Evolutionary conservation across 2,888 invertebrate genomes (phyloP).

Genomic region (Beris morrisii): DNA sequence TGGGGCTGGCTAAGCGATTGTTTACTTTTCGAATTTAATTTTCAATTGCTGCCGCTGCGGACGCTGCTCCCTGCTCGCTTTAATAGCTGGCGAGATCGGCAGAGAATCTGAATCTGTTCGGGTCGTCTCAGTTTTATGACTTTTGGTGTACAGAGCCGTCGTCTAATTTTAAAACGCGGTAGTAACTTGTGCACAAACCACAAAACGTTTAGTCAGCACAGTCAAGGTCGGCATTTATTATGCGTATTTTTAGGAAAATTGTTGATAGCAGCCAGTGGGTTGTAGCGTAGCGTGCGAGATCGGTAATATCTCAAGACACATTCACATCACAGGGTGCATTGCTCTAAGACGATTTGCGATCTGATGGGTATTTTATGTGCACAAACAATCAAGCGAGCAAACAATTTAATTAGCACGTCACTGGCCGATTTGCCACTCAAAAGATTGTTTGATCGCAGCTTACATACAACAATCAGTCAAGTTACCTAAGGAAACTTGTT

Average conservation of each 20-base stretch:
- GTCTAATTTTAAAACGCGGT: slow-evolving; percentile 24
- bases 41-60: not conserved
- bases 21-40: too few relatives aligned
- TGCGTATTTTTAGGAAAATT: slow-evolving; percentile 21
- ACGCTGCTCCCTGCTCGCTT: slow-evolving; percentile 8
- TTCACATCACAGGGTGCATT: slow-evolving; percentile 15
- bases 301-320: not conserved
- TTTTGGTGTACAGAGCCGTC: not conserved
- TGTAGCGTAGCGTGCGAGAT: not conserved
- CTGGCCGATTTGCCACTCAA: not conserved
- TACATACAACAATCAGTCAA: too few relatives aligned
- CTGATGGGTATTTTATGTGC: too few relatives aligned
- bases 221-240: slow-evolving; percentile 21
- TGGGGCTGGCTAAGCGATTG: too few relatives aligned
- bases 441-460: too few relatives aligned
- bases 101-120: too few relatives aligned
- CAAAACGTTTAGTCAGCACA: not conserved
- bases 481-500: not conserved
- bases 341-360: slow-evolving; percentile 2
- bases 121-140: too few relatives aligned
- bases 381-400: slow-evolving; percentile 24
- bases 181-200: slow-evolving; percentile 18
- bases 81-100: not conserved
- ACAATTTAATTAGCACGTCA: slow-evolving; percentile 26
- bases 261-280: slow-evolving; percentile 7